Conservation (phyloP, 1,140 invertebrate species). For the Chlorops oryzae region DNA sequence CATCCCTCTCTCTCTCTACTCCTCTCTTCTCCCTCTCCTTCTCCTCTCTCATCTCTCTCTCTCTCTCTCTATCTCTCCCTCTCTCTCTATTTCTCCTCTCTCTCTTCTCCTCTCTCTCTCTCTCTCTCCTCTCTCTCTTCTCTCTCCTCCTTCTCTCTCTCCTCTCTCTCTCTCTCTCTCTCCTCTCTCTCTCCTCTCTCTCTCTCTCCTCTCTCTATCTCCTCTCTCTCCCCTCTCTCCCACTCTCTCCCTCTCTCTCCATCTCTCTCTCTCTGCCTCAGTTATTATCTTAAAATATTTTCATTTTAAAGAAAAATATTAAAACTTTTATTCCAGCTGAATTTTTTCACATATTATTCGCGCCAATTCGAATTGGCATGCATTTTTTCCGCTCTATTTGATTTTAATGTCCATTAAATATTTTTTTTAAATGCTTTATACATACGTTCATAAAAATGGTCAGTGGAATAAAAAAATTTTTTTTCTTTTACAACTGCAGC, state of each 20-base stretch:
- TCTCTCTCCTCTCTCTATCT: background rate
- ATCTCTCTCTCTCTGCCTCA: background rate
- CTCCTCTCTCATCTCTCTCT: background rate
- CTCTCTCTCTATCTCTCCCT: background rate
- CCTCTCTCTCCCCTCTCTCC: slow-evolving; percentile 14
- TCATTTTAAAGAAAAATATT: too few relatives aligned
- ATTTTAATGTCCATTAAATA: too few relatives aligned
- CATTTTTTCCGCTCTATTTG: too few relatives aligned
- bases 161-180: background rate
- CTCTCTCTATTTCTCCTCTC: background rate
- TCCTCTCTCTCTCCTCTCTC: slow-evolving; percentile 20
- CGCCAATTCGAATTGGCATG: too few relatives aligned
- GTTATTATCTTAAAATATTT: too few relatives aligned
- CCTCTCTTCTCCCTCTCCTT: background rate
- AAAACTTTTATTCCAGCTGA: too few relatives aligned
- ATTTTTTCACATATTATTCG: too few relatives aligned
- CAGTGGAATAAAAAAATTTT: too few relatives aligned
- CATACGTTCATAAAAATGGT: too few relatives aligned
- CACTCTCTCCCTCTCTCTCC: background rate
- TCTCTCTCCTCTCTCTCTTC: background rate
- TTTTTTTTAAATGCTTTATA: too few relatives aligned
- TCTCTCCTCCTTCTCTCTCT: background rate
- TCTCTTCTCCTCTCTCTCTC: background rate
- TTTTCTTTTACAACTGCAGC: too few relatives aligned
- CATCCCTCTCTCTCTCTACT: background rate